phyloP scores from a whole-genome alignment of 2,113 vertebrate species.

The Pachypanchax playfairii region DNA sequence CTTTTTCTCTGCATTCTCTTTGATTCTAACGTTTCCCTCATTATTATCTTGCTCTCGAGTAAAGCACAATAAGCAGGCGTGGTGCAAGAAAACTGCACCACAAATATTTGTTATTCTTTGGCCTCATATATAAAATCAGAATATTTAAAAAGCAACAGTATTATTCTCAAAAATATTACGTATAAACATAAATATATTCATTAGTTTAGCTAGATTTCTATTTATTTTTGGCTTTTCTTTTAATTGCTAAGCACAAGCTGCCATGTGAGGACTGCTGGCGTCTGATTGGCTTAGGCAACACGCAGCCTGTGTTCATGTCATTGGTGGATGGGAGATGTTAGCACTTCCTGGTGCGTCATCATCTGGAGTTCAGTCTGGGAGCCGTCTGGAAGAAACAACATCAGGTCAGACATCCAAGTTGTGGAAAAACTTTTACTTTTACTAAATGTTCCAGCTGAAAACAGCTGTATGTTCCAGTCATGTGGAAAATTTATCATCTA shows the following conservation, averaged over 20 bases:
- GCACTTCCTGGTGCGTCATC: slow-evolving; percentile 75
- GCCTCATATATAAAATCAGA: slow-evolving; percentile 78
- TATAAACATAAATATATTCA: slow-evolving; percentile 82
- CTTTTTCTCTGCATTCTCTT: slow-evolving; percentile 16
- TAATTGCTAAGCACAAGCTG: slow-evolving; percentile 83
- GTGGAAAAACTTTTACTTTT: neutral
- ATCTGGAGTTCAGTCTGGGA: slow-evolving; percentile 96
- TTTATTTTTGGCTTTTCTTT: neutral
- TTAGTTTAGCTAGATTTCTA: slow-evolving; percentile 72
- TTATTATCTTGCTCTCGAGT: slow-evolving; percentile 58
- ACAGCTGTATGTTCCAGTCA: too few species aligned
- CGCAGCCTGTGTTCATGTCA: slow-evolving; percentile 61
- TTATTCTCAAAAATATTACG: slow-evolving; percentile 78
- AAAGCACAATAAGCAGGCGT: slow-evolving; percentile 54
- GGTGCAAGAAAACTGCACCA: slow-evolving; percentile 63
- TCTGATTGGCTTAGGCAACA: slow-evolving; percentile 72
- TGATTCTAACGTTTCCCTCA: slow-evolving; percentile 37
- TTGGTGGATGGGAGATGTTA: slow-evolving; percentile 51
- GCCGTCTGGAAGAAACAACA: slow-evolving; percentile 83
- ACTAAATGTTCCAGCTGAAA: too few species aligned
- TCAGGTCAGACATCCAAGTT: neutral
- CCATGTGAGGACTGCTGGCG: slow-evolving; percentile 56
- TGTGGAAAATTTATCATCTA: too few species aligned
- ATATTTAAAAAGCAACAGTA: slow-evolving; percentile 76
- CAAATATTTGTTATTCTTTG: slow-evolving; percentile 75